phyloP scores from a whole-genome alignment of 2,888 invertebrate species.

The Fragum fragum region DNA sequence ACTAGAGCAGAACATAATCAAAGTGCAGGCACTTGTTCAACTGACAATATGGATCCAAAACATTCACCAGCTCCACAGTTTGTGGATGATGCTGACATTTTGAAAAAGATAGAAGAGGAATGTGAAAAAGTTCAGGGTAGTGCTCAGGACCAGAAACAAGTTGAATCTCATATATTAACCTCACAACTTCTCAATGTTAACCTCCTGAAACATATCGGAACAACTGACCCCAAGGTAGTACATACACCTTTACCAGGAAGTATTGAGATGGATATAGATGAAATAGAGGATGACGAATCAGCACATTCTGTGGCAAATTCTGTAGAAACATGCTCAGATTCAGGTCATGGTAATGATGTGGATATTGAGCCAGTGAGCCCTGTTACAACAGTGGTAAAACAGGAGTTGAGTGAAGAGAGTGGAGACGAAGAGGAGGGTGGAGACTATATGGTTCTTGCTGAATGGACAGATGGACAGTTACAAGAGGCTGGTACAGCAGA shows the following conservation, averaged over 20 bases:
- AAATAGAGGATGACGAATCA: neutral
- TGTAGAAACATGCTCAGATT: neutral
- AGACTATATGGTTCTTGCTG: constrained; percentile 81
- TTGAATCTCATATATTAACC: constrained; percentile 18
- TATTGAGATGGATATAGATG: neutral
- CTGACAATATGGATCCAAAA: neutral
- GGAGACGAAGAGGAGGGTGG: constrained; percentile 71
- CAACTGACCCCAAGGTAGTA: no score
- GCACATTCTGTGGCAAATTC: neutral
- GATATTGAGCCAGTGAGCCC: neutral
- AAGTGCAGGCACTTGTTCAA: neutral
- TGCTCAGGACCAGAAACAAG: constrained; percentile 40
- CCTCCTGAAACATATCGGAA: neutral
- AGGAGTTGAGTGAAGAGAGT: constrained; percentile 49
- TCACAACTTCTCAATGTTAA: neutral
- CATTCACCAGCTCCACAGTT: neutral
- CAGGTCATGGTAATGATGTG: neutral
- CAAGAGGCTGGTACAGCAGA: constrained; percentile 52
- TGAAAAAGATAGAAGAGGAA: constrained; percentile 88
- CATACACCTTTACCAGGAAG: no score
- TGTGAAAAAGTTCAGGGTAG: constrained; percentile 87
- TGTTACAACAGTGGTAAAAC: constrained; percentile 33
- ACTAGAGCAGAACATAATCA: constrained; percentile 33
- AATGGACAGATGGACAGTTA: constrained; percentile 75
- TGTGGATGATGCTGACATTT: constrained; percentile 62